phyloP scores from a whole-genome alignment of 2,113 vertebrate genomes.

The Prolemur simus region DNA sequence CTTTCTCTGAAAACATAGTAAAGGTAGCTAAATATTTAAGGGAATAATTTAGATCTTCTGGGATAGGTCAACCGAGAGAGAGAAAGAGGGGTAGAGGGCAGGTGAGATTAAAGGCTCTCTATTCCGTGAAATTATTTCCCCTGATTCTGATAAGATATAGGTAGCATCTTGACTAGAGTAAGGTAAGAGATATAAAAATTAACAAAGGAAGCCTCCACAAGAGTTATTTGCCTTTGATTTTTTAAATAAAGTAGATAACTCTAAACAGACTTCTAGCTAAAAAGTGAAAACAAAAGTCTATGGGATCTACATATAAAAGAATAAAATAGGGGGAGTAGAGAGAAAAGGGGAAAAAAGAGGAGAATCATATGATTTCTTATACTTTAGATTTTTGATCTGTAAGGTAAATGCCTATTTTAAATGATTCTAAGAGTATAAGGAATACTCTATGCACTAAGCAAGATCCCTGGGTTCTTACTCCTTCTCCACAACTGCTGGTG shows the following conservation, averaged over 20 bases:
- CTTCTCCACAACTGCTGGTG: background rate
- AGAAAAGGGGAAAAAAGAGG: background rate
- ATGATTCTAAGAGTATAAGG: background rate
- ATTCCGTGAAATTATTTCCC: background rate
- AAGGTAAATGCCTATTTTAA: background rate
- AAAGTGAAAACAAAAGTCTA: conserved; percentile 35
- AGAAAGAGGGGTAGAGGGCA: background rate
- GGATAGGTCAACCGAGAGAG: background rate
- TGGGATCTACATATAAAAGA: background rate
- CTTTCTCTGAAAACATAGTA: conserved; percentile 14
- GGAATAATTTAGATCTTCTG: background rate
- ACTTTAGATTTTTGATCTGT: conserved; percentile 4
- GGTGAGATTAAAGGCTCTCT: background rate
- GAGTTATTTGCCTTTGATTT: background rate
- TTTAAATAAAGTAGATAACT: background rate
- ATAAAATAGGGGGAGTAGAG: background rate
- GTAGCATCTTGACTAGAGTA: background rate
- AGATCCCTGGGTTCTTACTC: conserved; percentile 16
- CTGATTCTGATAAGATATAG: background rate
- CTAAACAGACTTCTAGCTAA: conserved; percentile 46
- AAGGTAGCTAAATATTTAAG: background rate
- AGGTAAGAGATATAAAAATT: background rate
- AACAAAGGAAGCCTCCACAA: background rate
- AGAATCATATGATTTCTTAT: background rate
- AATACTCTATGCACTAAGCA: background rate